phyloP scores from a whole-genome alignment of 1,140 invertebrate species.

The Stegodyphus mimosarum region DNA sequence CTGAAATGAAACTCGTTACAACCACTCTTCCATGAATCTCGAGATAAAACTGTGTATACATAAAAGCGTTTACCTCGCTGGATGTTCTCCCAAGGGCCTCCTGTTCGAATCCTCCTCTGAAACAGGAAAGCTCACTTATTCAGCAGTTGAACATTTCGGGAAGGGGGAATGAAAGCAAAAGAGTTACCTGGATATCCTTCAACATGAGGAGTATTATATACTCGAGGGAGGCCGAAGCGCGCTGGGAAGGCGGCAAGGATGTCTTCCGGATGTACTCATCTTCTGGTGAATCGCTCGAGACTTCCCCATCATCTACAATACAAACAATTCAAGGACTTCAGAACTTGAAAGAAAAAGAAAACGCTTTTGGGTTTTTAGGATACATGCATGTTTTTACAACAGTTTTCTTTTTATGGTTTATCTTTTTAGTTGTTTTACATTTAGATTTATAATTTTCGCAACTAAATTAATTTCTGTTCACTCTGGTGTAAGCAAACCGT shows the following conservation, averaged over 20 bases:
- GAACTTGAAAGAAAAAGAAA: neutral
- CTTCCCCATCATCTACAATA: constrained; percentile 27
- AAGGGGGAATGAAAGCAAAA: neutral
- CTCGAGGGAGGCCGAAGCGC: constrained; percentile 71
- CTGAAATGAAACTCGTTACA: neutral
- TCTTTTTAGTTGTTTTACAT: too few relatives aligned
- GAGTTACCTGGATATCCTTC: constrained; percentile 69
- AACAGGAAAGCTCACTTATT: constrained; percentile 15
- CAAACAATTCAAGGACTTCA: constrained; percentile 6
- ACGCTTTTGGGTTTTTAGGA: neutral
- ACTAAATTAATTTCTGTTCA: too few relatives aligned
- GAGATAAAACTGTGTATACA: neutral
- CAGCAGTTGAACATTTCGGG: neutral
- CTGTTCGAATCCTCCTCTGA: constrained; percentile 30
- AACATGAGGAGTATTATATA: constrained; percentile 70
- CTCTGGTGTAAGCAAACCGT: too few relatives aligned
- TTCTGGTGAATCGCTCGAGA: constrained; percentile 65
- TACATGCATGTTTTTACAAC: too few relatives aligned
- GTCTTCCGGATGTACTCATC: constrained; percentile 72
- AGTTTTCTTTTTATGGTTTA: too few relatives aligned
- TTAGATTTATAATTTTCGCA: too few relatives aligned
- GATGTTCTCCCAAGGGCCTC: constrained; percentile 37
- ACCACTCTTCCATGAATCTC: neutral
- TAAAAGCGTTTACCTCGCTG: constrained; percentile 2
- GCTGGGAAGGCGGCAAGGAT: constrained; percentile 68